A percentile compares a stretch with the other conserved stretches of the same genome.
These are phyloP conservation scores for Otolemur garnettii DNA, from an alignment of 2,113 vertebrate species.

Conservation along the genomic window DNA sequence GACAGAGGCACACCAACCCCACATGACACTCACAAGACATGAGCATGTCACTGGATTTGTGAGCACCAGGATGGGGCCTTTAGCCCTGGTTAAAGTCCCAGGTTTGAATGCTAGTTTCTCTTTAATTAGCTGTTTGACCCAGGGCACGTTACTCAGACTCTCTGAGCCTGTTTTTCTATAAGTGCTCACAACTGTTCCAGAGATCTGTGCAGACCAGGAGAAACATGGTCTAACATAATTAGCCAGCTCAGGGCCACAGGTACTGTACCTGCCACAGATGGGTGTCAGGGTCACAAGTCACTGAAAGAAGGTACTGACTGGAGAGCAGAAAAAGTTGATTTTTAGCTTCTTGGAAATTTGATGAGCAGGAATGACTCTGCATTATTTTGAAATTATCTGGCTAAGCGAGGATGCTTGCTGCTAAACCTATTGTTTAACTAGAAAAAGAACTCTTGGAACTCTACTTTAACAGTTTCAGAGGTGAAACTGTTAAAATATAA, in stretches of 20 bases:
- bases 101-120: background rate
- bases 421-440: background rate
- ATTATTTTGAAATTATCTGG: constrained; percentile 24
- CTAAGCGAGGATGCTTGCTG: background rate
- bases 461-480: background rate
- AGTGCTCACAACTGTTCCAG: background rate
- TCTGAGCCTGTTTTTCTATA: background rate
- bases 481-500: constrained; percentile 75
- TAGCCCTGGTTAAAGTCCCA: background rate
- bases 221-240: background rate
- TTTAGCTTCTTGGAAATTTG: constrained; percentile 30
- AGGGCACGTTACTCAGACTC: background rate
- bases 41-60: background rate
- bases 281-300: background rate
- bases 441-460: constrained; percentile 29
- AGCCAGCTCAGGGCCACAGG: background rate
- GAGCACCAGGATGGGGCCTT: background rate
- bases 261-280: background rate
- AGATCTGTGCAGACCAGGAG: background rate
- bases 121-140: background rate
- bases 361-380: constrained; percentile 14
- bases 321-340: constrained; percentile 1
- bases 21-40: background rate
- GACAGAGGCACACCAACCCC: background rate
- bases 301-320: constrained; percentile 47